These are phyloP conservation scores for Sarcophaga rosellei DNA, from an alignment of 2,888 invertebrate species.

Conservation along the genomic window DNA sequence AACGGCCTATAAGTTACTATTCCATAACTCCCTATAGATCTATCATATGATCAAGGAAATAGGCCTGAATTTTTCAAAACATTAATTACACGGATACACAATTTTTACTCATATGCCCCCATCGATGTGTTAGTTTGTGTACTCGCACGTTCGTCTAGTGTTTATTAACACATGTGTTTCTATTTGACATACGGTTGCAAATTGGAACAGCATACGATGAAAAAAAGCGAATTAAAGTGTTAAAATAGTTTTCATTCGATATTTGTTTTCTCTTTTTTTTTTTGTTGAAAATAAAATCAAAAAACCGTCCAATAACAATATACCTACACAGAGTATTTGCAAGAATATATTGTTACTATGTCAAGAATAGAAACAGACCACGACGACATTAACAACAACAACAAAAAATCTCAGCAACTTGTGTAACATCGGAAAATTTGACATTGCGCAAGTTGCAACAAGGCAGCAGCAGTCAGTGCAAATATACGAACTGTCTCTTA, in stretches of 20 bases:
- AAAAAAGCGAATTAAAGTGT: not conserved
- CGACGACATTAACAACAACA: slow-evolving; percentile 16
- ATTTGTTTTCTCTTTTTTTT: slow-evolving; percentile 7
- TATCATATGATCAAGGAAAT: too few relatives aligned
- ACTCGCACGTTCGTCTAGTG: slow-evolving; percentile 4
- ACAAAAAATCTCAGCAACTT: slow-evolving; percentile 39
- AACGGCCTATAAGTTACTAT: too few relatives aligned
- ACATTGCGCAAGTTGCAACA: slow-evolving; percentile 65
- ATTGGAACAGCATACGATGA: slow-evolving; percentile 42
- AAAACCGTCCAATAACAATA: not conserved
- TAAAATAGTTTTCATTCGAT: not conserved
- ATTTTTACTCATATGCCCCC: not conserved
- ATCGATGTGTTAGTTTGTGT: too few relatives aligned
- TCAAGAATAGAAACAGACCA: slow-evolving; percentile 62
- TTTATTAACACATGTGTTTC: slow-evolving; percentile 61
- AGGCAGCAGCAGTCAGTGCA: slow-evolving; percentile 38
- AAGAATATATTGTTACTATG: slow-evolving; percentile 63
- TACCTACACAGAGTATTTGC: not conserved
- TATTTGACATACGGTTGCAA: slow-evolving; percentile 55
- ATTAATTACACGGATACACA: not conserved
- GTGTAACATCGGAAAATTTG: slow-evolving; percentile 22
- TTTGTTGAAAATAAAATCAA: slow-evolving; percentile 12
- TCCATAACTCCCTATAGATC: too few relatives aligned
- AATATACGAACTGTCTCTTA: slow-evolving; percentile 9
- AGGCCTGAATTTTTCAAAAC: not conserved